These are phyloP conservation scores for Cladopsammia gracilis DNA, from an alignment of 64 coral and sea anemone genomes.

Conservation along the genomic window DNA sequence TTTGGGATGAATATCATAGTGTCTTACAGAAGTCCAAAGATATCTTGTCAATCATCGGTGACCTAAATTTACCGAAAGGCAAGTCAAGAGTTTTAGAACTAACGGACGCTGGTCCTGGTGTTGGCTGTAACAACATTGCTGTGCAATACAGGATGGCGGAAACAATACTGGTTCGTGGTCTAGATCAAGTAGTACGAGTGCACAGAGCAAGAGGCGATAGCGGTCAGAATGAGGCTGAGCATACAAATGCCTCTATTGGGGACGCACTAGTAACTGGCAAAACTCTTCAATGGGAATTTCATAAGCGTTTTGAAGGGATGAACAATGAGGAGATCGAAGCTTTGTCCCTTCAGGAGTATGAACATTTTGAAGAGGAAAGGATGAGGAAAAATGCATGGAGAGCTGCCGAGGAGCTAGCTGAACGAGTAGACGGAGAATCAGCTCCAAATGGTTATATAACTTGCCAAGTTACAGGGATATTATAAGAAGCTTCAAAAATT, in stretches of 20 bases:
- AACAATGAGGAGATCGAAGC: slow-evolving; percentile 31
- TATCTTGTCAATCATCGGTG: not conserved
- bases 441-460: slow-evolving; percentile 38
- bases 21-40: not conserved
- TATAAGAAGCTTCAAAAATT: slow-evolving; percentile 26
- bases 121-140: slow-evolving; percentile 15
- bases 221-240: slow-evolving; percentile 50
- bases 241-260: slow-evolving; percentile 58
- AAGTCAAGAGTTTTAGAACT: slow-evolving; percentile 49
- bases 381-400: too few species aligned
- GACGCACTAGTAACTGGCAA: slow-evolving; percentile 49
- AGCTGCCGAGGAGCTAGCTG: not conserved
- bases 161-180: slow-evolving; percentile 20
- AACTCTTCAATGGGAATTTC: slow-evolving; percentile 61
- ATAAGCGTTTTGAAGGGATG: slow-evolving; percentile 39
- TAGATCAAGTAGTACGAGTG: slow-evolving; percentile 48
- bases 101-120: slow-evolving; percentile 56
- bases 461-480: slow-evolving; percentile 40
- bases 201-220: too few species aligned
- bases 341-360: slow-evolving; percentile 38
- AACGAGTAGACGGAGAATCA: slow-evolving; percentile 39
- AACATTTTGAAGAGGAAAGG: slow-evolving; percentile 7
- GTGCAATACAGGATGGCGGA: slow-evolving; percentile 42
- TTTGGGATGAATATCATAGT: slow-evolving; percentile 31
- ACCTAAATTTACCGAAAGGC: not conserved